Base-by-base conservation (phyloP, 2,888 invertebrate species). In the Caradrina clavipalpis region DNA sequence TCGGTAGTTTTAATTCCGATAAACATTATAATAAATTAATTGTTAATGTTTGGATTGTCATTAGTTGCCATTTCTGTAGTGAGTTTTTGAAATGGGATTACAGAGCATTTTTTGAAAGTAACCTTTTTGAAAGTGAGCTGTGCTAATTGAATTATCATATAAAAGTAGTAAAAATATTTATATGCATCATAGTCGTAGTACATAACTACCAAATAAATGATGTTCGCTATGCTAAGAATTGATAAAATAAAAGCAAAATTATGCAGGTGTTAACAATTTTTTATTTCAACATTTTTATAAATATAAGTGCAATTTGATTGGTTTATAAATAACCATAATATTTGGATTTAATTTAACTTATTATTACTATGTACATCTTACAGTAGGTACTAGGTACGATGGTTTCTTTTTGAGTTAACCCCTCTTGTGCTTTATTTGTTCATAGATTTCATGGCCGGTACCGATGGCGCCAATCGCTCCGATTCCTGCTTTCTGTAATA, bases 401-500 rank as follows among this genome's bases (percentile, higher is more conserved):
- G 15, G 22, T 56, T 19, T 47, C 10, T 55, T n/a, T 1, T 15
- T 22, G 11, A 42, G 22, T 39, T 49, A 76, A 51, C 60, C 77
- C 58, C 61, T 72, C 31, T 62, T 78, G 76, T 87, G 81, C 62
- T 84, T 83, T 5, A 83, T 19, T 6, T 82, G 73, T 55, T 84
- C 71, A 61, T 85, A 86, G 17, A 86, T 69, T 64, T 87, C 84
- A 26, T 79, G 82, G 4, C 84, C 87, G 3, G 87, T 80, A 6
- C 85, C 86, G 15, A 83, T 75, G 35, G 83, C 83, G 8, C 82
- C 72, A n/a, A 83, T 63, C 1, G 80, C 83, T n/a, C 85, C 82
- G 0, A 87, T n/a, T 31, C 83, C 86, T 7, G 72, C 73, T 85
- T 87, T 86, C 87, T 87, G 85, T 26, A 85, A 85, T 22, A 64